Evolutionary conservation across 2,113 vertebrate species (phyloP).

Genomic region (Spilogale gracilis): DNA sequence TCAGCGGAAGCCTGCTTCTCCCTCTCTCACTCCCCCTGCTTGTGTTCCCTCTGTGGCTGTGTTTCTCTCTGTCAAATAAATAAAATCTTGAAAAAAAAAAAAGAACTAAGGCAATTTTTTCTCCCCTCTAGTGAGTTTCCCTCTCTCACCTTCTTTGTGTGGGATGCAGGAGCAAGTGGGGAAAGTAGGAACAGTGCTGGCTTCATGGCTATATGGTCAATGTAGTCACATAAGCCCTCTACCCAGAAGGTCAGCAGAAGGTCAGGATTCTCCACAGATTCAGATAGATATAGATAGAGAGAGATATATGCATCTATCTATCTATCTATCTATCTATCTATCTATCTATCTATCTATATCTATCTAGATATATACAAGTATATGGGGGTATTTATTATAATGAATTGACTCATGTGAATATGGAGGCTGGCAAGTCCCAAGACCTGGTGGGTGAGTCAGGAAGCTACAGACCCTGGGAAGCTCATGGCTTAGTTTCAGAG

Average conservation of each 20-base stretch:
- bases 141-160: not conserved
- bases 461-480: not conserved
- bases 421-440: not conserved
- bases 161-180: not conserved
- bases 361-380: no score
- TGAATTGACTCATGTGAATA: not conserved
- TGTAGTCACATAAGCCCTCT: not conserved
- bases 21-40: no score
- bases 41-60: no score
- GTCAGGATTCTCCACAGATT: not conserved
- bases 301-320: no score
- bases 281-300: not conserved
- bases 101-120: constrained; percentile 24
- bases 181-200: not conserved
- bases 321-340: no score
- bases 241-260: not conserved
- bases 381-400: not conserved
- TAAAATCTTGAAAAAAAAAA: no score
- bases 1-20: no score
- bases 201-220: not conserved
- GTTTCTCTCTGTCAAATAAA: no score
- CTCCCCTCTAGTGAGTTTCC: not conserved
- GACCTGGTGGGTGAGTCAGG: not conserved
- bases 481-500: not conserved
- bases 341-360: no score